Conservation (phyloP, 1,140 invertebrate genomes). For the Papilio machaon region DNA sequence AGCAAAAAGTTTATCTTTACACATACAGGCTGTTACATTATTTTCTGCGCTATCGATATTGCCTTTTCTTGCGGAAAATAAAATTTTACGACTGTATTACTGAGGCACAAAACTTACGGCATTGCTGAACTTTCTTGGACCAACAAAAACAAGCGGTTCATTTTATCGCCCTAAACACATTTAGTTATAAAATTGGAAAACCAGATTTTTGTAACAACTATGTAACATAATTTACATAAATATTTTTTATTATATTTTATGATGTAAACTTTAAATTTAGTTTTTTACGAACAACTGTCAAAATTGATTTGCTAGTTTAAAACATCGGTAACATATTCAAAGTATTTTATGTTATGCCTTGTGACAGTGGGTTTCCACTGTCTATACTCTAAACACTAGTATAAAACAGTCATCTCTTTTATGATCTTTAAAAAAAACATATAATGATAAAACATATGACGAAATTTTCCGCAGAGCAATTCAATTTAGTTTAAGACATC, state of each 20-base stretch:
- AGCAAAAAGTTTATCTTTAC: background rate
- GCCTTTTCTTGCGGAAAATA: background rate
- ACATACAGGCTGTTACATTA: slow-evolving; percentile 16
- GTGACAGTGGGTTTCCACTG: too few species aligned
- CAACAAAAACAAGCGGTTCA: background rate
- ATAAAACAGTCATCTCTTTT: too few species aligned
- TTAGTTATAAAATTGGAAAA: background rate
- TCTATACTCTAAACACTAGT: too few species aligned
- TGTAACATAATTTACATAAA: background rate
- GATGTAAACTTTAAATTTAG: background rate
- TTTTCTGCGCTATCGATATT: slow-evolving; percentile 23
- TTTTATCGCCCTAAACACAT: background rate
- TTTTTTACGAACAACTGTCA: background rate
- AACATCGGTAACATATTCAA: too few species aligned
- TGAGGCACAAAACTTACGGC: background rate
- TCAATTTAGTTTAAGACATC: background rate
- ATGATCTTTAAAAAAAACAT: too few species aligned
- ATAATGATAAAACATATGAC: too few species aligned
- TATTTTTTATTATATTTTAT: background rate
- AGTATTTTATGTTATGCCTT: too few species aligned
- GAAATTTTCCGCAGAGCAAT: background rate
- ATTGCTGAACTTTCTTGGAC: background rate
- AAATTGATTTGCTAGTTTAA: background rate
- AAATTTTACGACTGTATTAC: slow-evolving; percentile 13
- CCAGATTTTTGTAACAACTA: background rate